Base-by-base conservation (phyloP, 2,797 vertebrate species). In the Sarcoramphus papa region DNA sequence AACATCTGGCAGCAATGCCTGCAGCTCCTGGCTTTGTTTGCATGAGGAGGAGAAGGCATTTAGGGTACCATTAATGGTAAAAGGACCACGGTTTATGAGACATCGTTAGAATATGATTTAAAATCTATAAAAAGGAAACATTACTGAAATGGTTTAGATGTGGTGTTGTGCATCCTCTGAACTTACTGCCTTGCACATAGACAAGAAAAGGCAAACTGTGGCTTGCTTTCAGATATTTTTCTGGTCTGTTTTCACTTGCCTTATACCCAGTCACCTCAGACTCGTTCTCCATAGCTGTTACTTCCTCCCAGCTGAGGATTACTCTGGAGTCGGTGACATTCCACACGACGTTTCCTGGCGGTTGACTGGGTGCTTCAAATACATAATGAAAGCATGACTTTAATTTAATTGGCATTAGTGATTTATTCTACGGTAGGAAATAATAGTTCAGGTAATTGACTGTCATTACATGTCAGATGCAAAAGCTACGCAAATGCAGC, bases 181-280 rank as follows among this genome's bases (percentile, higher is more conserved):
- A 31, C 22, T 21, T 53, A 14, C 27, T 69, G 47, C 69, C 53
- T 70, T 24, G 45, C 33, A 76, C 41, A 33, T 0, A 65, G 43
- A 8, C 7, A 50, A 60, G 33, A 31, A 48, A 65, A 53, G 4
- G 5, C 0, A 53, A 63, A 8, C 10, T 22, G 6, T 12, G 43
- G 27, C 1, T 1, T 19, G 28, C 3, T n/a, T 30, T 68, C 64
- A 68, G 60, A 1, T 57, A 14, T 25, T 69, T 14, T 69, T 12
- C 31, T 35, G 28, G 30, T 47, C 37, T 41, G 31, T 25, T 86
- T 43, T 40, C 81, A 98, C 98, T 96, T 95, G 99, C 99, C 98
- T 99, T 98, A 97, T 99, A 99, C 31, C 99, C 99, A 11, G 97
- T 99, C 97, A 99, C 99, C 97, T 99, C 98, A 4, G 99, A 99